Percentiles rank a stretch among this genome's conserved stretches.
Evolutionary conservation across 2,113 vertebrate species (phyloP).

Genomic region (Melospiza melodia): DNA sequence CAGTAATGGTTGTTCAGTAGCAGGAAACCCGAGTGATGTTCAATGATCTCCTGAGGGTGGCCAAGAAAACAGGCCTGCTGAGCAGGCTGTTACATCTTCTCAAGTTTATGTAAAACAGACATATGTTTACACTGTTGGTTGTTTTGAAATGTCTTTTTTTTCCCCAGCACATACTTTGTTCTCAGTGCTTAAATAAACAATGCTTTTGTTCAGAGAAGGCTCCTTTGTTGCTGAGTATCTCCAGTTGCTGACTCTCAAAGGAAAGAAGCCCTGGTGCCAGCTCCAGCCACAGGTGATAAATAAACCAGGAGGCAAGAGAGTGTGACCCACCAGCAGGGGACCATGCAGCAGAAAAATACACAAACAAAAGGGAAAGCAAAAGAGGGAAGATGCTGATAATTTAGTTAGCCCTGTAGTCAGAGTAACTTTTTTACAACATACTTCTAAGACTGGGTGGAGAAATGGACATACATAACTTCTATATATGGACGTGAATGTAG

Average conservation of each 20-base stretch:
- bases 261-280: not conserved
- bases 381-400: not conserved
- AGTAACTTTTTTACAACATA: fast-evolving
- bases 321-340: not conserved
- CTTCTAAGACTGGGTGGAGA: not conserved
- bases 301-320: not conserved
- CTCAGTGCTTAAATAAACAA: conserved; percentile 17
- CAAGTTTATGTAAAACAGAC: conserved; percentile 14
- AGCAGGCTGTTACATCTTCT: not conserved
- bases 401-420: not conserved
- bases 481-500: not conserved
- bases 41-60: conserved; percentile 23
- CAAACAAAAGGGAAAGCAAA: not conserved
- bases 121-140: conserved; percentile 31
- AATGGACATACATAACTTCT: not conserved
- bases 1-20: not conserved
- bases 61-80: not conserved
- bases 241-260: not conserved
- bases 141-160: conserved; percentile 48
- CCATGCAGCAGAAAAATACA: not conserved
- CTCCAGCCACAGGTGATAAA: not conserved
- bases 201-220: not conserved
- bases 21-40: not conserved
- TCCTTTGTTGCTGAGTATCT: not conserved
- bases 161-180: not conserved